Base-by-base conservation (phyloP, 2,797 vertebrate species). In the Alectoris magna region DNA sequence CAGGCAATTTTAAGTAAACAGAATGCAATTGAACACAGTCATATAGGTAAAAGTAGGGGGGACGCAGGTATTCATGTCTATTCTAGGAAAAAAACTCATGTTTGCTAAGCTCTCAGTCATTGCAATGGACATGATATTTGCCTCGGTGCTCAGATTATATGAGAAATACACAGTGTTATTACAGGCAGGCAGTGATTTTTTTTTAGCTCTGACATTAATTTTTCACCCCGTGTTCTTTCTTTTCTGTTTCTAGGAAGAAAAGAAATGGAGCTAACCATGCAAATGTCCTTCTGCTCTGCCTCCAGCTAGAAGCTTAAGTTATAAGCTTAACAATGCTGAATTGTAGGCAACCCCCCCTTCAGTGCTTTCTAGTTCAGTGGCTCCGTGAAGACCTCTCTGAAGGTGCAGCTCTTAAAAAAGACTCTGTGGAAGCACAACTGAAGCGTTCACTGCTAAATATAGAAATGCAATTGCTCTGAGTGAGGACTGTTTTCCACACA, bases 121-220 rank as follows among this genome's bases (percentile, higher is more conserved):
- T 48, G 73, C 72, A 69, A 48, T n/a, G 67, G 84, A 53, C 41
- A 24, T 10, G 43, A 18, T 68, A 70, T 21, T 15, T 39, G 22
- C 72, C 59, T 87, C 0, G 0, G 19, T 76, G 58, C 34, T 77
- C 66, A 62, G 5, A 46, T 76, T 75, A 29, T 58, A 67, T 48
- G 39, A 59, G 59, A 62, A 90, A 77, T 49, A 85, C 31, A 76
- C 24, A 27, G 11, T 59, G 75, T 43, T 91, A 67, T 87, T 88
- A 81, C n/a, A 87, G 82, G 67, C 79, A 94, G 64, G 39, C 0
- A 1, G 6, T 34, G 63, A 24, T 0, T 67, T 31, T 41, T 85
- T 90, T 94, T 91, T 89, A 93, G 63, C 79, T 93, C 84, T 93
- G 67, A 56, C 84, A 96, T 93, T 94, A 92, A 75, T 92, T 95